Conservation (phyloP, 2,888 invertebrate genomes). For the Napeogenes inachia region DNA sequence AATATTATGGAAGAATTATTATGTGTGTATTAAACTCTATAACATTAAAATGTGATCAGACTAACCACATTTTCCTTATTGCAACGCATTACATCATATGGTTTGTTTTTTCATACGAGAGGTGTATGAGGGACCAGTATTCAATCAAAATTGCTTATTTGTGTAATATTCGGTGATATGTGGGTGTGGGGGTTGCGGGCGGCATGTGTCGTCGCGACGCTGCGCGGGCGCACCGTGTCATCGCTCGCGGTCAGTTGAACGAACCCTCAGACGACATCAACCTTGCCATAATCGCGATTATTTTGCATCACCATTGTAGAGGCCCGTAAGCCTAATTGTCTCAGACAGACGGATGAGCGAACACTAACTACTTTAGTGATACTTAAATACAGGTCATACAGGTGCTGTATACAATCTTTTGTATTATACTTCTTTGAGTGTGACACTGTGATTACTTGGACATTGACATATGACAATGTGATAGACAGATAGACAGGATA, state of each 20-base stretch:
- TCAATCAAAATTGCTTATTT: too few species aligned
- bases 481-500: too few species aligned
- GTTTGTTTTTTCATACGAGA: not conserved
- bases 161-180: not conserved
- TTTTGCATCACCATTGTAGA: constrained; percentile 73
- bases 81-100: constrained; percentile 30
- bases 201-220: constrained; percentile 57
- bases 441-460: too few species aligned
- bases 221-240: constrained; percentile 70
- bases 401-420: not conserved
- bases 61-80: constrained; percentile 28
- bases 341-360: constrained; percentile 36
- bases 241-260: constrained; percentile 77
- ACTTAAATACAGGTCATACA: not conserved
- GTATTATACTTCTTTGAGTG: too few species aligned
- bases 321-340: constrained; percentile 59
- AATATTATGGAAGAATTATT: not conserved
- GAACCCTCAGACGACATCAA: constrained; percentile 74
- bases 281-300: constrained; percentile 77
- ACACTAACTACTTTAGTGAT: constrained; percentile 8
- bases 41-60: too few species aligned
- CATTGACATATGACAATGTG: too few species aligned
- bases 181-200: constrained; percentile 36
- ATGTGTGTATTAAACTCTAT: constrained; percentile 4
- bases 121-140: too few species aligned